Evolutionary conservation across 2,888 invertebrate genomes (phyloP).

Genomic region (Podotricha telesiphe): DNA sequence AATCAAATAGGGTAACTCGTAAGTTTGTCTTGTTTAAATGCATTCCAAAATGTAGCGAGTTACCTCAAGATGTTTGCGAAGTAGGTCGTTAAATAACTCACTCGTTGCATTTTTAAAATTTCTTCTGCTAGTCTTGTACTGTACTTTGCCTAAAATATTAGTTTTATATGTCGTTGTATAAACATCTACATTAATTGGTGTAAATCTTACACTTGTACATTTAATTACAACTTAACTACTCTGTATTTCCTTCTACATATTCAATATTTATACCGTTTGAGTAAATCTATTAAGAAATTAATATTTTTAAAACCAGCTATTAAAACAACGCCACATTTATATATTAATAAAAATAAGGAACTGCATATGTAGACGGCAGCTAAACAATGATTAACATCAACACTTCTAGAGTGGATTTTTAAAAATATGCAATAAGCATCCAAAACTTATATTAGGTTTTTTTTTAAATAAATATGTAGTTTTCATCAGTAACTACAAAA

Average conservation of each 20-base stretch:
- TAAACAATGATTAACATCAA: too few species aligned
- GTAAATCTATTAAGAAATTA: not conserved
- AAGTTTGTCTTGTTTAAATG: conserved; percentile 26
- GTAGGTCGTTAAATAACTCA: conserved; percentile 37
- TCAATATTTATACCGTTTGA: not conserved
- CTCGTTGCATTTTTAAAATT: conserved; percentile 43
- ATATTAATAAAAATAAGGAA: conserved; percentile 4
- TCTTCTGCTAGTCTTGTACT: conserved; percentile 1
- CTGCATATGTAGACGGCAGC: not conserved
- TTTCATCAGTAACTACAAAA: too few species aligned
- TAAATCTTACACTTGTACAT: not conserved
- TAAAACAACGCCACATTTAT: not conserved
- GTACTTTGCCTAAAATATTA: conserved; percentile 12
- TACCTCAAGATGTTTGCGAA: conserved; percentile 35
- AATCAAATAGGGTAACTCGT: conserved; percentile 1
- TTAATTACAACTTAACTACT: not conserved
- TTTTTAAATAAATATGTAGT: too few species aligned
- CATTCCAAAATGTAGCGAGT: conserved; percentile 40
- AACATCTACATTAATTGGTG: not conserved
- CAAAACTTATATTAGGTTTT: too few species aligned
- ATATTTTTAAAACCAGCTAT: not conserved
- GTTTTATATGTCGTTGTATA: not conserved
- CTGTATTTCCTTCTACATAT: not conserved
- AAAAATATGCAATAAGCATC: too few species aligned
- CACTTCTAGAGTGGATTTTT: too few species aligned